Percentiles rank a stretch among this genome's conserved stretches.
phyloP scores from a whole-genome alignment of 2,113 vertebrate species.

The Synchiropus splendidus region DNA sequence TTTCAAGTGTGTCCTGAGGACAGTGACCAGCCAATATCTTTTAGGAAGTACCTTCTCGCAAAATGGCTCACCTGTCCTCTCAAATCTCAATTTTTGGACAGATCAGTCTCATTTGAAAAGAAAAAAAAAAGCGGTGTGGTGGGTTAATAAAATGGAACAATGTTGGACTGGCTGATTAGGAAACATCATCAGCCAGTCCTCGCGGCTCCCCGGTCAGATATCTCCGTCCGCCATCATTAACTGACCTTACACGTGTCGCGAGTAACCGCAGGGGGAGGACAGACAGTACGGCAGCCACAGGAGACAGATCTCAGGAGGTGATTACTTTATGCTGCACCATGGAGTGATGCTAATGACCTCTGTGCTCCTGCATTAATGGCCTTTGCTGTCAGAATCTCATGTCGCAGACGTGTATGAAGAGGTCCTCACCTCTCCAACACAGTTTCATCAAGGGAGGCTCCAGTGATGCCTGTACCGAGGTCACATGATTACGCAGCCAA shows the following conservation, averaged over 20 bases:
- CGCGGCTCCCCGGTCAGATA: constrained; percentile 52
- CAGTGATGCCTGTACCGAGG: constrained; percentile 21
- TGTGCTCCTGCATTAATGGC: constrained; percentile 72
- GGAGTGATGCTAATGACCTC: constrained; percentile 71
- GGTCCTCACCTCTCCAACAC: constrained; percentile 39
- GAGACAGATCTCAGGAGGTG: constrained; percentile 60
- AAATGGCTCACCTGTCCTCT: constrained; percentile 33
- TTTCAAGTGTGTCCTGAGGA: no score
- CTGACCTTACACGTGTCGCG: constrained; percentile 60
- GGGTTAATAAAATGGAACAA: constrained; percentile 54
- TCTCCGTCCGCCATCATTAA: constrained; percentile 68
- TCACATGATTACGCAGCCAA: constrained; percentile 26
- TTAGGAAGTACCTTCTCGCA: constrained; percentile 7
- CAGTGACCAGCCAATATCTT: constrained; percentile 1
- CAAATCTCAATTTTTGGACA: constrained; percentile 23
- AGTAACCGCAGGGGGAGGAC: constrained; percentile 54
- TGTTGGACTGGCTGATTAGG: constrained; percentile 58
- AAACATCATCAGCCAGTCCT: constrained; percentile 40
- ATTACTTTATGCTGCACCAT: constrained; percentile 68
- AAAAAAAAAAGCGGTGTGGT: constrained; percentile 42
- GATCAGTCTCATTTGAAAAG: constrained; percentile 15
- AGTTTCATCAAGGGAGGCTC: constrained; percentile 47
- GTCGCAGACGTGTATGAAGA: constrained; percentile 52
- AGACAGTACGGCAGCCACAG: constrained; percentile 49
- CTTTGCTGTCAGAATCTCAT: constrained; percentile 60